Percentiles rank a stretch among this genome's conserved stretches.
Evolutionary conservation across 1,140 invertebrate species (phyloP).

Genomic region (Ceratina calcarata): DNA sequence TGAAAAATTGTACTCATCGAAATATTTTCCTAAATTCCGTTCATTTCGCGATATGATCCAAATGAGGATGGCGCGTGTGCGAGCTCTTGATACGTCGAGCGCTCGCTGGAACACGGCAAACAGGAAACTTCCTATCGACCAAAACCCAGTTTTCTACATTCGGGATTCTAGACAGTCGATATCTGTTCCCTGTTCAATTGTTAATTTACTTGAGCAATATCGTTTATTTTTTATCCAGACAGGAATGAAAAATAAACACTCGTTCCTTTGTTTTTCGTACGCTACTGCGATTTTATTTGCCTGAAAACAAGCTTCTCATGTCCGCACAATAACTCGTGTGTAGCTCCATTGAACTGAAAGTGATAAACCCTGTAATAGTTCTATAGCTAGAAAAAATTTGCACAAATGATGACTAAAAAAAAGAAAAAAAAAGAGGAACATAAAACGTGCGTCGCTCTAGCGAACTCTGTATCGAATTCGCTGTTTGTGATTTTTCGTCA

Average conservation of each 20-base stretch:
- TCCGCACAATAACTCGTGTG: background rate
- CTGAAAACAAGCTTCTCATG: background rate
- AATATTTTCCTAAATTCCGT: constrained; percentile 26
- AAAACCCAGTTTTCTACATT: constrained; percentile 7
- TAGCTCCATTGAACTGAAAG: background rate
- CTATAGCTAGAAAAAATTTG: background rate
- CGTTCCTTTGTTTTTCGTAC: background rate
- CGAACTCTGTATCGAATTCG: background rate
- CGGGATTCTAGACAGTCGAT: background rate
- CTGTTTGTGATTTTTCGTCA: background rate
- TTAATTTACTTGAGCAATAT: too few species aligned
- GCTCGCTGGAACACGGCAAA: background rate
- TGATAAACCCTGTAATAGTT: background rate
- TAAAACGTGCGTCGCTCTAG: background rate
- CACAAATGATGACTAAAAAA: background rate
- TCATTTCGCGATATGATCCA: constrained; percentile 23
- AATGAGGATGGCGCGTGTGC: background rate
- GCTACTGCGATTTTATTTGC: background rate
- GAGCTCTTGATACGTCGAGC: constrained; percentile 4
- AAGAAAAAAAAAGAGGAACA: background rate
- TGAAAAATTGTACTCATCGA: constrained; percentile 28
- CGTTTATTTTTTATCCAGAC: background rate
- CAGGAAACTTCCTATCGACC: background rate
- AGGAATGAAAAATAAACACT: background rate
- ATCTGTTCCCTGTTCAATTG: too few species aligned